Percentiles rank a stretch among this genome's conserved stretches.
These are phyloP conservation scores for Amblyraja radiata DNA, from an alignment of 2,797 vertebrate genomes.

Conservation along the genomic window DNA sequence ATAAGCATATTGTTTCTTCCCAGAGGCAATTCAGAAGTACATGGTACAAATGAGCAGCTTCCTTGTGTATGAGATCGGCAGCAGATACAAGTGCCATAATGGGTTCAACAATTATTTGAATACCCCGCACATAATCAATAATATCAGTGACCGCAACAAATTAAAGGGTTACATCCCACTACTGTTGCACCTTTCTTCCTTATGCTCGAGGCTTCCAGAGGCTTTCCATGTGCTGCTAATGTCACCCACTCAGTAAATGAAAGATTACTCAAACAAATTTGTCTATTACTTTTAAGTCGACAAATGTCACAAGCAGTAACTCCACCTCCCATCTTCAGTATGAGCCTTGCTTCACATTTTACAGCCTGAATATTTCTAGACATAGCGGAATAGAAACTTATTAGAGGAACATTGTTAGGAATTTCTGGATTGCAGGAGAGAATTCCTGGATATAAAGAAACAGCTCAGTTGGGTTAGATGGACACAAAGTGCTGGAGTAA, in stretches of 20 bases:
- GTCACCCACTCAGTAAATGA: slow-evolving; percentile 32
- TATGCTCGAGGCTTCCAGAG: slow-evolving; percentile 24
- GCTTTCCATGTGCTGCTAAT: slow-evolving; percentile 30
- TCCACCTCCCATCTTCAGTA: neutral
- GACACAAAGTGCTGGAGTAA: too few species aligned
- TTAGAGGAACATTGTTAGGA: neutral
- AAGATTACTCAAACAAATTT: neutral
- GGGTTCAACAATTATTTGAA: slow-evolving; percentile 36
- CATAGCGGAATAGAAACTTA: neutral
- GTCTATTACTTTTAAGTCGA: slow-evolving; percentile 13
- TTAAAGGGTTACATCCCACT: slow-evolving; percentile 34
- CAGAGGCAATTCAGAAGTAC: slow-evolving; percentile 26
- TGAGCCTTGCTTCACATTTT: slow-evolving; percentile 3
- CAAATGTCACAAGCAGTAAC: neutral
- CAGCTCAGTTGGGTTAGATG: neutral
- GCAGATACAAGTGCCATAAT: slow-evolving; percentile 36
- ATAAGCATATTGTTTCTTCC: slow-evolving; percentile 37
- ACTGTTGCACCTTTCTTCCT: slow-evolving; percentile 11
- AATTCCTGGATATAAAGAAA: neutral
- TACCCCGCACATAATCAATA: slow-evolving; percentile 31
- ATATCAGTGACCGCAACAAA: slow-evolving; percentile 37
- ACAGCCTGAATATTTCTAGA: neutral
- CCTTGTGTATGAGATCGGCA: slow-evolving; percentile 26
- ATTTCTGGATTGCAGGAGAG: neutral
- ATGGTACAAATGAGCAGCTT: slow-evolving; percentile 23